These are phyloP conservation scores for Montipora capitata DNA, from an alignment of 92 coral and sea anemone species.

Conservation along the genomic window DNA sequence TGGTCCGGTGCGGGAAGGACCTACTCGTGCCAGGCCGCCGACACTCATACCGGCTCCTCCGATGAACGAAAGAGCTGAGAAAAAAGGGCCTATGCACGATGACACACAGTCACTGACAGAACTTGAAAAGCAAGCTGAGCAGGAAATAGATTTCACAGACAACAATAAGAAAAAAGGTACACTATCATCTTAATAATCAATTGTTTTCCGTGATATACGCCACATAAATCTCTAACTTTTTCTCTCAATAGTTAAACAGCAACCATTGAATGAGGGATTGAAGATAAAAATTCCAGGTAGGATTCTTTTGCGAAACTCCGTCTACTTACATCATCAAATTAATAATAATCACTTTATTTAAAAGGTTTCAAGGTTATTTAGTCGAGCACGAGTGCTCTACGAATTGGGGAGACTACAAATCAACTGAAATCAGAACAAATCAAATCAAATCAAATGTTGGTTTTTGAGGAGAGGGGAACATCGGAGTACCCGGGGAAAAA, in stretches of 20 bases:
- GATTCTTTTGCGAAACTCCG: not conserved
- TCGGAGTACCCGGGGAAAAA: no score
- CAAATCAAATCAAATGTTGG: no score
- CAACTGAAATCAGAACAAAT: no score
- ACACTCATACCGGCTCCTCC: constrained; percentile 32
- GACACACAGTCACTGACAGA: constrained; percentile 79
- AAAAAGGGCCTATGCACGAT: constrained; percentile 57
- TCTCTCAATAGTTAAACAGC: constrained; percentile 33
- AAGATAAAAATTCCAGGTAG: constrained; percentile 89
- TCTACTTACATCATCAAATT: no score
- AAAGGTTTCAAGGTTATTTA: no score
- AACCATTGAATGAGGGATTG: constrained; percentile 73
- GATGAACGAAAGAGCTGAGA: constrained; percentile 32
- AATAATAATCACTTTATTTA: no score
- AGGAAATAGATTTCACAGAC: constrained; percentile 87
- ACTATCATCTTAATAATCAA: not conserved
- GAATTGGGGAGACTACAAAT: no score
- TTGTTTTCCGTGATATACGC: not conserved
- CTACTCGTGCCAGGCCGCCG: constrained; percentile 9
- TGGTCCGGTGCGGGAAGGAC: not conserved
- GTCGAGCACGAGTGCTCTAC: no score
- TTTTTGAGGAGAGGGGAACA: no score
- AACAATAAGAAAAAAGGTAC: not conserved
- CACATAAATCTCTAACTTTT: not conserved
- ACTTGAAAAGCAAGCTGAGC: constrained; percentile 96